Conservation (phyloP, 1,140 invertebrate species). For the Potamilus streckersoni region DNA sequence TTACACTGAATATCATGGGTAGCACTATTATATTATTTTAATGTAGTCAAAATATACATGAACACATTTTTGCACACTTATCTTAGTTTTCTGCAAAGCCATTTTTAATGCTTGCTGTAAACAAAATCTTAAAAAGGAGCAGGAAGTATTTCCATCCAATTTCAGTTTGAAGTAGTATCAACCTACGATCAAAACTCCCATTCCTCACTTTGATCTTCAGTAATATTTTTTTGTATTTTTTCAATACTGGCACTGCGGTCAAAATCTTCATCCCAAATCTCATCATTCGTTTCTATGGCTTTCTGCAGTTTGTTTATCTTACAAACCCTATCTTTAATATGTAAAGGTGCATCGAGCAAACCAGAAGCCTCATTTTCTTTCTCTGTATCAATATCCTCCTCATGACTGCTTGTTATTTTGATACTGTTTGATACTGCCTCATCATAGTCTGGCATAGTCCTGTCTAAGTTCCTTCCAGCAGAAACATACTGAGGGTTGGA, state of each 20-base stretch:
- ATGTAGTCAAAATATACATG: no score
- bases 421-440: no score
- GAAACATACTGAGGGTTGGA: constrained; percentile 97
- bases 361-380: constrained; percentile 28
- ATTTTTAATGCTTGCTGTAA: no score
- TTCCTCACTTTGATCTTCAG: constrained; percentile 46
- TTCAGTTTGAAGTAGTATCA: no score
- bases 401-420: not conserved
- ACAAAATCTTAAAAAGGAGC: no score
- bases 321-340: constrained; percentile 29
- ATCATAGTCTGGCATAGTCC: constrained; percentile 29
- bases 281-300: constrained; percentile 41
- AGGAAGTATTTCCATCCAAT: no score
- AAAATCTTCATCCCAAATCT: constrained; percentile 52
- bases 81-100: no score
- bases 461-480: constrained; percentile 85
- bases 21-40: no score
- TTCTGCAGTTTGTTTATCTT: constrained; percentile 59
- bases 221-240: constrained; percentile 55
- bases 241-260: constrained; percentile 50
- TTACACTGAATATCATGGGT: no score
- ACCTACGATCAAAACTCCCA: constrained; percentile 58
- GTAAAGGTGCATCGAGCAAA: constrained; percentile 1
- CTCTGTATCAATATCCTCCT: constrained; percentile 37
- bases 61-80: no score